Evolutionary conservation across 30 jellyfish, hydroid and myxozoan genomes (phyloP), one percentile per base, ranked within the genome.

Genomic region (Cassiopea andromeda): DNA sequence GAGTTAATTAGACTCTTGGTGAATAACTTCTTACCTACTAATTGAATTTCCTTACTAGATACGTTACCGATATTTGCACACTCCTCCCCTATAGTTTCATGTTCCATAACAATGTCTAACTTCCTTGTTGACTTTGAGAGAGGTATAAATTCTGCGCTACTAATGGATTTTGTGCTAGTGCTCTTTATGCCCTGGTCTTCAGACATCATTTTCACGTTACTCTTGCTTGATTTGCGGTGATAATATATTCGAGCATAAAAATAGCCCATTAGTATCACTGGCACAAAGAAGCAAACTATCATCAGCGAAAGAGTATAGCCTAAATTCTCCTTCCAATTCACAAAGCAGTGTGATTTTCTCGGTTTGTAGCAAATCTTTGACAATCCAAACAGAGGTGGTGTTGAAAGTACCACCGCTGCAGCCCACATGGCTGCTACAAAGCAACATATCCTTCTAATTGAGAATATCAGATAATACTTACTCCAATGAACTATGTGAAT

Each of bases 291-390:
- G 75, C 93, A 85, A 1, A 18, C 61, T 2, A 44, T n/a, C 93
- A 76, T 76, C 50, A 85, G 78, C 16, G 85, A 46, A 75, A 70
- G 75, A 6, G 93, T 85, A 19, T 85, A 85, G 16, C n/a, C 60
- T 2, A 82, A 88, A 15, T 66, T 76, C 48, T 27, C 93, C 19
- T 72, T 76, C 93, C 93, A 85, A 19, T 70, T 76, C 7, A 85
- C 93, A 46, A 85, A 85, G 64, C 93, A 85, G 64, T 85, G 93
- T 3, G 84, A 85, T 74, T 85, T 85, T 0, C 83, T 79, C 4
- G 9, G 71, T 38, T 85, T 85, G 73, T 73, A 85, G 38, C 80
- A 57, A 61, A 85, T 70, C 74, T 85, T 61, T 16, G 93, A 85
- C 38, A 75, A 57, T 0, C 78, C 78, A 1, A 85, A 44, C 87